A percentile compares a stretch with the other conserved stretches of the same genome.
These are phyloP conservation scores for Isichthys henryi DNA, from an alignment of 2,113 vertebrate species.

Conservation along the genomic window DNA sequence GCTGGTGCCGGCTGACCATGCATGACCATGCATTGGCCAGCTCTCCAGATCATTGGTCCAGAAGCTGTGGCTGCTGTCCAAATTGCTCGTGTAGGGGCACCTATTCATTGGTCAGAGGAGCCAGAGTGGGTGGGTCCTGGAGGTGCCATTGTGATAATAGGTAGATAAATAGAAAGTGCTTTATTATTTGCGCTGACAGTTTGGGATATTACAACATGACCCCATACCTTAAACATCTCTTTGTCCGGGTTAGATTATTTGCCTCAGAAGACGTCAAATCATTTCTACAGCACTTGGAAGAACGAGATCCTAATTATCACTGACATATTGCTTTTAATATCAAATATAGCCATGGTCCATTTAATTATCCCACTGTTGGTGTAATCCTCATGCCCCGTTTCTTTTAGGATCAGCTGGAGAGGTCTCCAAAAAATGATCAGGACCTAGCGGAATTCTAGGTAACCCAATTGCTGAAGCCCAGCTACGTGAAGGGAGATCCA, in stretches of 20 bases:
- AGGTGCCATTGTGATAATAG: background rate
- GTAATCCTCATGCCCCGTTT: conserved; percentile 8
- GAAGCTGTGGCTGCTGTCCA: background rate
- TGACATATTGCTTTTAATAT: conserved; percentile 17
- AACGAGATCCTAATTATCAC: background rate
- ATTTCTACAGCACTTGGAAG: background rate
- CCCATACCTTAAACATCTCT: background rate
- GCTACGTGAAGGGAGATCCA: too few relatives aligned
- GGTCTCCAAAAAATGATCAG: background rate
- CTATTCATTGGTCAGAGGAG: background rate
- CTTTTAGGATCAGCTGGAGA: background rate
- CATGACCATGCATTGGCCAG: background rate
- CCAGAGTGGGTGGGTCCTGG: background rate
- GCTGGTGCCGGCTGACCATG: background rate
- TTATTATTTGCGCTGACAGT: background rate
- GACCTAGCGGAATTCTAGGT: background rate
- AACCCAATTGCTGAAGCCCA: background rate
- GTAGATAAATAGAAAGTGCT: background rate
- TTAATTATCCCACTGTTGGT: conserved; percentile 15
- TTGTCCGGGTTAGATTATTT: background rate
- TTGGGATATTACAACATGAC: conserved; percentile 3
- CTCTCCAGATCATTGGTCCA: background rate
- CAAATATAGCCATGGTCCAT: background rate
- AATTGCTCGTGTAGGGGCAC: background rate
- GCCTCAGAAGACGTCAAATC: background rate